phyloP scores from a whole-genome alignment of 2,797 vertebrate species.

The Heliangelus exortis region DNA sequence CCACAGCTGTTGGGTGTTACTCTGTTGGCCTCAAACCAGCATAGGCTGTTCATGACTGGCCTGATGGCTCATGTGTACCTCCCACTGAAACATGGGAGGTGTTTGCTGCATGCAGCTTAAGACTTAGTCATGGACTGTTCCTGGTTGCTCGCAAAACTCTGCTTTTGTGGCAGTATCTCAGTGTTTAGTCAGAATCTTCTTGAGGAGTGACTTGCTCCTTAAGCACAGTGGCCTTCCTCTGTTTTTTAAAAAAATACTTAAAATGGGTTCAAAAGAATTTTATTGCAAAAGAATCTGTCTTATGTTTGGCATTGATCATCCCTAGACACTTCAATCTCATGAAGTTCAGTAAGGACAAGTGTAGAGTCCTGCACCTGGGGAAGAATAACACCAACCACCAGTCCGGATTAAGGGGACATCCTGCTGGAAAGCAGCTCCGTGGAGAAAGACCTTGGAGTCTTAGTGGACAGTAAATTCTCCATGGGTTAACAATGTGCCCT shows the following conservation, averaged over 20 bases:
- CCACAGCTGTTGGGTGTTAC: background rate
- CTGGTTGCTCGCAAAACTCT: background rate
- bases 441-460: too few species aligned
- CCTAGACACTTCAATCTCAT: background rate
- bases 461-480: too few species aligned
- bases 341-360: too few species aligned
- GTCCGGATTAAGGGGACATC: too few species aligned
- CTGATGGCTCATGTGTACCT: fast-evolving
- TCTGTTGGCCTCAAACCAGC: background rate
- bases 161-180: background rate
- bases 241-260: background rate
- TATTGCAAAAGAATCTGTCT: background rate
- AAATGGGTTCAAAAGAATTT: background rate
- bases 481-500: too few species aligned
- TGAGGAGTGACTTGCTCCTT: background rate
- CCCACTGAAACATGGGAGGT: fast-evolving
- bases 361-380: too few species aligned
- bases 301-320: background rate
- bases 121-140: background rate
- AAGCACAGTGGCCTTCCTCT: background rate
- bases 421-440: too few species aligned
- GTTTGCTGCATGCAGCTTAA: background rate
- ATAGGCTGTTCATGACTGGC: fast-evolving
- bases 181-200: background rate
- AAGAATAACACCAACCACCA: too few species aligned